Base-by-base conservation (phyloP, 1,140 invertebrate species). In the Chelonus insularis region DNA sequence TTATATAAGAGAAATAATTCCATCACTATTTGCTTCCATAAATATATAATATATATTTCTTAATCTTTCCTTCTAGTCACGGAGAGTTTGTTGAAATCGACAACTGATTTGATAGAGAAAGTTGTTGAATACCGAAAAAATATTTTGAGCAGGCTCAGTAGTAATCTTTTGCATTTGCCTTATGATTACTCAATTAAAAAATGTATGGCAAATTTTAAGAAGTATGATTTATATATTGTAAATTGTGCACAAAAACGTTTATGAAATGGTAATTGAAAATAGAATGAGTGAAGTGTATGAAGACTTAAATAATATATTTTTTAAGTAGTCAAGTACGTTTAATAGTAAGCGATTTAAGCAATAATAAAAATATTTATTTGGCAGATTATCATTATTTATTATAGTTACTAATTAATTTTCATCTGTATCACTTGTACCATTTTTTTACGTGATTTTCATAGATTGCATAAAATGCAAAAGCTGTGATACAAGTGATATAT, bases 401-500 rank as follows among this genome's bases (percentile, higher is more conserved):
- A n/a, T 23, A 52, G 34, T 11, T 29, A 23, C 18, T 16, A 6
- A 52, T 29, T 50, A 25, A 52, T 36, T 18, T 52, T 29, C 50
- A 12, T 34, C 50, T 52, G 18, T 16, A 52, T 20, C n/a, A 11
- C 18, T n/a, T 12, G 34, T 52, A 20, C 9, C 4, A 25, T 25
- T 25, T 29, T 45, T 11, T 45, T 45, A 11, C 21, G 21, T 14
- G n/a, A 52, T 11, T n/a, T 11, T 36, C 18, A 29, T 52, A 36
- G 14, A 36, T 52, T 52, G 50, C 14, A 23, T 36, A 14, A 37
- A 52, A 34, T 52, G 21, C 32, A 36, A 36, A 16, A 52, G 32
- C 50, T 52, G 50, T 52, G 50, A 52, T 52, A 52, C 12, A 45
- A 45, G 16, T 21, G 8, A 45, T 45, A 9, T 41, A 20, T 41